phyloP scores from a whole-genome alignment of 2,888 invertebrate species.

The Syrista parreyssii region DNA sequence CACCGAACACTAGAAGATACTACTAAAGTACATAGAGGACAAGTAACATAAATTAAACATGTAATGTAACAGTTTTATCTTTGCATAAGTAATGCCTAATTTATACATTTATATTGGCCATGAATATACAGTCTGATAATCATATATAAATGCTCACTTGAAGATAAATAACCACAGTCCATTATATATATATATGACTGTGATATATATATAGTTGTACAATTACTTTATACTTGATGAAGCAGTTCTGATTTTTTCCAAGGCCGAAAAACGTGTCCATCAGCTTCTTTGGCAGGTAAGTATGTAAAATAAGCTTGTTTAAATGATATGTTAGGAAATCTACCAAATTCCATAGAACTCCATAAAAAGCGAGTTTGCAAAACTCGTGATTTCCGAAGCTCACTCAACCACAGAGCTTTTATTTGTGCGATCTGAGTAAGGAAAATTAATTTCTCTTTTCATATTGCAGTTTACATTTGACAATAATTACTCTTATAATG shows the following conservation, averaged over 20 bases:
- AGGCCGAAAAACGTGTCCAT: conserved; percentile 49
- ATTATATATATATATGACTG: not conserved
- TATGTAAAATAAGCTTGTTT: conserved; percentile 57
- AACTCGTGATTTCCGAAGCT: conserved; percentile 46
- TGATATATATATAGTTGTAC: not conserved
- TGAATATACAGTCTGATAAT: not conserved
- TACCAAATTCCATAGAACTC: conserved; percentile 53
- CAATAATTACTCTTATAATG: not conserved
- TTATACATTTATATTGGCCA: not conserved
- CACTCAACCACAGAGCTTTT: conserved; percentile 41
- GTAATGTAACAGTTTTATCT: not conserved
- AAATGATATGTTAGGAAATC: conserved; percentile 48
- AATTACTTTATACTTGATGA: not conserved
- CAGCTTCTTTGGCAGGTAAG: conserved; percentile 47
- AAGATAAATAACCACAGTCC: not conserved
- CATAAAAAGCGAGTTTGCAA: conserved; percentile 44
- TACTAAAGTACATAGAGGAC: not conserved
- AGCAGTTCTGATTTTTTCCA: conserved; percentile 23
- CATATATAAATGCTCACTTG: not conserved
- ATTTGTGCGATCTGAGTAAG: conserved; percentile 41
- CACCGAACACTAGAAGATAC: not conserved
- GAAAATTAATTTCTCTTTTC: not conserved
- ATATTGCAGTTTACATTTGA: not conserved
- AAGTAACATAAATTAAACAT: not conserved
- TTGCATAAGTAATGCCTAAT: not conserved